phyloP scores from a whole-genome alignment of 2,797 vertebrate species.

The Enteromius mattozi region DNA sequence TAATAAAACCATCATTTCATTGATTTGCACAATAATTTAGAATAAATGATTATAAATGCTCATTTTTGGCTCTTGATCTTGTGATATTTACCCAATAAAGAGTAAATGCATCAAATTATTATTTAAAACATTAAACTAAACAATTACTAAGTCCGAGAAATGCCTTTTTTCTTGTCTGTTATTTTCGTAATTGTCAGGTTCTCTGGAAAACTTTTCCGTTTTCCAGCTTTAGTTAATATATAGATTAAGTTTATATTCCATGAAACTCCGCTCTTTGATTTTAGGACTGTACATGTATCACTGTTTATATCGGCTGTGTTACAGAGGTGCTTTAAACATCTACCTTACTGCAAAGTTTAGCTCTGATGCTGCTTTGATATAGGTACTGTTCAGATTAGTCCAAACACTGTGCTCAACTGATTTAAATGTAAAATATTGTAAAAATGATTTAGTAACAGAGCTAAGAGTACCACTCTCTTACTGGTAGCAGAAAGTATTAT shows the following conservation, averaged over 20 bases:
- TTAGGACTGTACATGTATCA: conserved; percentile 9
- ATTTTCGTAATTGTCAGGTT: neutral
- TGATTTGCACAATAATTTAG: conserved; percentile 73
- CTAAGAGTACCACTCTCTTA: neutral
- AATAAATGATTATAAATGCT: conserved; percentile 71
- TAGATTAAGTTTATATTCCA: conserved; percentile 9
- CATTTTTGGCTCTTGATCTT: conserved; percentile 65
- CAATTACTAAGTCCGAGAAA: neutral
- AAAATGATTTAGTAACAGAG: neutral
- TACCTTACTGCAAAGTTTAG: neutral
- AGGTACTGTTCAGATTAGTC: neutral
- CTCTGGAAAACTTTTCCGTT: neutral
- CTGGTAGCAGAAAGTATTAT: neutral
- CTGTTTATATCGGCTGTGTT: neutral
- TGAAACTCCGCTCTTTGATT: neutral
- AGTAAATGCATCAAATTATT: conserved; percentile 1
- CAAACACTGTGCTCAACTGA: neutral
- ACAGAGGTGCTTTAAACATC: neutral
- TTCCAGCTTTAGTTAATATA: neutral
- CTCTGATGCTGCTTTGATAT: neutral
- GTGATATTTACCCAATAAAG: conserved; percentile 9
- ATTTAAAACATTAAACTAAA: neutral
- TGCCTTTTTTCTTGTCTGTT: neutral
- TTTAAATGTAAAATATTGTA: conserved; percentile 6
- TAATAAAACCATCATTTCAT: conserved; percentile 78